These are phyloP conservation scores for Drosophila infuscata DNA, from an alignment of 2,888 invertebrate genomes.

Conservation along the genomic window DNA sequence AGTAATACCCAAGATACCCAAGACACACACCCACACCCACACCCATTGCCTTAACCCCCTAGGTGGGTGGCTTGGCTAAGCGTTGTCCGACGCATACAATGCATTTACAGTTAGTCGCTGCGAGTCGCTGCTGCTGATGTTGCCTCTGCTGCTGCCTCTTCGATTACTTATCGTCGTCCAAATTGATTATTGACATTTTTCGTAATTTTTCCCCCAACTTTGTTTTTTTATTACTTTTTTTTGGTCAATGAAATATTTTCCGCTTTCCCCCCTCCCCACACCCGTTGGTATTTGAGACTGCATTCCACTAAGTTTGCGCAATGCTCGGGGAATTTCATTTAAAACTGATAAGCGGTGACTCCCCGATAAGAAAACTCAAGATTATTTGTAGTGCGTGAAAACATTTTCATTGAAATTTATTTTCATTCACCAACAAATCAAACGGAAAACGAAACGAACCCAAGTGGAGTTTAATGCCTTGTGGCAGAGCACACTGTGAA, in stretches of 20 bases:
- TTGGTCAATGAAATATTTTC: conserved; percentile 38
- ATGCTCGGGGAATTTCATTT: conserved; percentile 41
- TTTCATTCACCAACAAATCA: conserved; percentile 39
- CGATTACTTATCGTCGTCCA: conserved; percentile 63
- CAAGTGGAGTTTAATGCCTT: not conserved
- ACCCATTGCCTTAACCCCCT: not conserved
- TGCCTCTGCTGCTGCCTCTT: conserved; percentile 1
- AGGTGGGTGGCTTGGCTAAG: conserved; percentile 17
- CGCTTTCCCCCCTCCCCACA: not conserved
- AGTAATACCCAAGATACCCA: not conserved
- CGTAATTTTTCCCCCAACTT: conserved; percentile 19
- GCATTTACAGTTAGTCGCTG: conserved; percentile 38
- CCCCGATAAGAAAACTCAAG: not conserved
- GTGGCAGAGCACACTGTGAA: not conserved
- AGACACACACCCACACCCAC: not conserved
- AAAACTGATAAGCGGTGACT: conserved; percentile 28
- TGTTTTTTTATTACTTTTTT: conserved; percentile 5
- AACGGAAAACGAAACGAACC: not conserved
- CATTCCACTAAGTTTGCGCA: conserved; percentile 21
- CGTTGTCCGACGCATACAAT: conserved; percentile 26
- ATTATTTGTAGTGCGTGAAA: not conserved
- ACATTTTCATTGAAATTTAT: conserved; percentile 36
- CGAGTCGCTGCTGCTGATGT: not conserved
- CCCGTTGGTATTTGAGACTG: not conserved
- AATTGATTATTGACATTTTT: conserved; percentile 69